A percentile compares a stretch with the other conserved stretches of the same genome.
Conservation (phyloP, 2,888 invertebrate genomes). For the Hydropsyche betteni region DNA sequence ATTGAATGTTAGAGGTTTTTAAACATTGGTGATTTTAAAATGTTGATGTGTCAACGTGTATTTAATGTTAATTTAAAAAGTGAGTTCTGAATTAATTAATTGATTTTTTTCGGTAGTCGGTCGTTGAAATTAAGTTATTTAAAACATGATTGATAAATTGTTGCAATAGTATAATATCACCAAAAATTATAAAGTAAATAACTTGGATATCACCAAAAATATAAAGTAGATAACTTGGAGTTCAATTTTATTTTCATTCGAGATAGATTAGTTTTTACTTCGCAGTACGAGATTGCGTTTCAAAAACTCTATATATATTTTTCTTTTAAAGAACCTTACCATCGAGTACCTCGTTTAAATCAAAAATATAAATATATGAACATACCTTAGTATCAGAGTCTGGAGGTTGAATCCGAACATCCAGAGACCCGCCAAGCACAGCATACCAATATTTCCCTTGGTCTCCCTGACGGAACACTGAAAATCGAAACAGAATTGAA, state of each 20-base stretch:
- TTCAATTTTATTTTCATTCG: conserved; percentile 8
- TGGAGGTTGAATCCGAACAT: conserved; percentile 70
- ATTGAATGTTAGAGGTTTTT: too few species aligned
- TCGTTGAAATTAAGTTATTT: background rate
- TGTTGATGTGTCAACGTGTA: too few species aligned
- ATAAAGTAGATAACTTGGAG: background rate
- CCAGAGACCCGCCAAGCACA: conserved; percentile 75
- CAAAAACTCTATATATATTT: conserved; percentile 2
- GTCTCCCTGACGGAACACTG: conserved; percentile 82
- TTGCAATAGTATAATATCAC: too few species aligned
- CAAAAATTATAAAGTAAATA: background rate
- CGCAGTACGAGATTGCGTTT: background rate
- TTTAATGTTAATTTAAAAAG: background rate
- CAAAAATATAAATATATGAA: background rate
- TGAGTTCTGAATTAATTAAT: background rate
- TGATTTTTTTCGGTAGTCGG: background rate
- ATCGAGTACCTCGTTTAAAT: background rate
- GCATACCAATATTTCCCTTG: conserved; percentile 83
- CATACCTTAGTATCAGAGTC: conserved; percentile 70
- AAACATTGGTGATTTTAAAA: too few species aligned
- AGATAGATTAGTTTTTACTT: conserved; percentile 11
- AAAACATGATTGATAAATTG: too few species aligned
- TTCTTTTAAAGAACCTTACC: background rate
- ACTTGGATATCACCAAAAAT: background rate
- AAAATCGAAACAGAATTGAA: conserved; percentile 53